Conservation (phyloP, 2,113 vertebrate genomes). For the Bucco capensis region DNA sequence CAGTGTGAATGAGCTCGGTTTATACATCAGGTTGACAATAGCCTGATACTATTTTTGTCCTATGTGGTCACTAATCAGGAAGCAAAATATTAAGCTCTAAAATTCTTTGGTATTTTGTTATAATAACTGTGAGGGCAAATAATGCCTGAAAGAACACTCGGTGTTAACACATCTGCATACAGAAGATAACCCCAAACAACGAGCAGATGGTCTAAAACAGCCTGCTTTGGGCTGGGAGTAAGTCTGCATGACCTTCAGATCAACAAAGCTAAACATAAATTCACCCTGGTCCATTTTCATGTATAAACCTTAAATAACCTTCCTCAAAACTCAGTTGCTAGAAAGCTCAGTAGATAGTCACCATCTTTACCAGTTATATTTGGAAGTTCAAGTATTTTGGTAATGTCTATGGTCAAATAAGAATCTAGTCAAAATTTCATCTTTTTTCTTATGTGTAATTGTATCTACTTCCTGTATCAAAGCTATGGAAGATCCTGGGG, state of each 20-base stretch:
- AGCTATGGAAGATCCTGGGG: background rate
- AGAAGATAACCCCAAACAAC: background rate
- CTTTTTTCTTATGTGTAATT: background rate
- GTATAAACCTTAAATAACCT: background rate
- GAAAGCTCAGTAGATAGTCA: background rate
- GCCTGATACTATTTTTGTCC: background rate
- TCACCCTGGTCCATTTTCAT: background rate
- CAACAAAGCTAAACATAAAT: background rate
- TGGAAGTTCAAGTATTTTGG: background rate
- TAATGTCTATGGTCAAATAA: background rate
- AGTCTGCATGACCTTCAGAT: background rate
- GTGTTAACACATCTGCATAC: background rate
- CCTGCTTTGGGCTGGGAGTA: background rate
- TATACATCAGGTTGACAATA: background rate
- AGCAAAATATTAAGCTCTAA: background rate
- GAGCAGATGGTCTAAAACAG: background rate
- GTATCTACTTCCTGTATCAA: background rate
- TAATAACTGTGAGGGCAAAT: background rate
- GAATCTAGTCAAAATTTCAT: background rate
- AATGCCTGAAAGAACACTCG: background rate
- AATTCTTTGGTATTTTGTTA: background rate
- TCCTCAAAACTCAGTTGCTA: background rate
- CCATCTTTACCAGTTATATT: background rate
- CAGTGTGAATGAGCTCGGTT: fast-evolving
- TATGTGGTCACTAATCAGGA: background rate